Percentiles rank a stretch among this genome's conserved stretches.
Conservation (phyloP, 2,888 invertebrate genomes). For the Plebejus anna region DNA sequence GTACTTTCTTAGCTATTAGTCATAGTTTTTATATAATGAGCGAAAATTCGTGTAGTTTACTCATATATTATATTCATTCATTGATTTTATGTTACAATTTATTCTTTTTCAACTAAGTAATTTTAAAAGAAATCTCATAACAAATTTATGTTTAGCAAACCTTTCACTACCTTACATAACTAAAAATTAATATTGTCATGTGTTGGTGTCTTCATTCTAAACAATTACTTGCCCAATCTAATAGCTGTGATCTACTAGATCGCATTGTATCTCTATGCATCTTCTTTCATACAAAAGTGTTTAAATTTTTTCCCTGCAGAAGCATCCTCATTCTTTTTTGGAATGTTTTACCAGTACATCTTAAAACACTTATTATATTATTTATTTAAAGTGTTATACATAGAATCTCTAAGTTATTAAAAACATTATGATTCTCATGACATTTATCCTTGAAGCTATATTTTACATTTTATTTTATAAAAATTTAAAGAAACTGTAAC, state of each 20-base stretch:
- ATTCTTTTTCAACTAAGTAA: neutral
- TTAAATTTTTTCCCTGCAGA: too few relatives aligned
- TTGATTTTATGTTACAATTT: neutral
- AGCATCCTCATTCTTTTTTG: too few relatives aligned
- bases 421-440: too few relatives aligned
- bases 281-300: too few relatives aligned
- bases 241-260: too few relatives aligned
- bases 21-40: neutral
- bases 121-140: too few relatives aligned
- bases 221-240: neutral
- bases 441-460: neutral
- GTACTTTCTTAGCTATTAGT: slow-evolving; percentile 19
- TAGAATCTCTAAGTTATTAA: neutral
- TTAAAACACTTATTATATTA: neutral
- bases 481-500: too few relatives aligned
- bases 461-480: too few relatives aligned
- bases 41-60: neutral
- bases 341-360: neutral
- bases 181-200: neutral
- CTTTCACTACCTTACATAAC: neutral
- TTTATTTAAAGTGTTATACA: neutral
- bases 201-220: neutral
- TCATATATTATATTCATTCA: neutral
- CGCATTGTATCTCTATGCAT: too few relatives aligned
- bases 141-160: neutral